These are phyloP conservation scores for Perodicticus potto DNA, from an alignment of 2,797 vertebrate species.

Conservation along the genomic window DNA sequence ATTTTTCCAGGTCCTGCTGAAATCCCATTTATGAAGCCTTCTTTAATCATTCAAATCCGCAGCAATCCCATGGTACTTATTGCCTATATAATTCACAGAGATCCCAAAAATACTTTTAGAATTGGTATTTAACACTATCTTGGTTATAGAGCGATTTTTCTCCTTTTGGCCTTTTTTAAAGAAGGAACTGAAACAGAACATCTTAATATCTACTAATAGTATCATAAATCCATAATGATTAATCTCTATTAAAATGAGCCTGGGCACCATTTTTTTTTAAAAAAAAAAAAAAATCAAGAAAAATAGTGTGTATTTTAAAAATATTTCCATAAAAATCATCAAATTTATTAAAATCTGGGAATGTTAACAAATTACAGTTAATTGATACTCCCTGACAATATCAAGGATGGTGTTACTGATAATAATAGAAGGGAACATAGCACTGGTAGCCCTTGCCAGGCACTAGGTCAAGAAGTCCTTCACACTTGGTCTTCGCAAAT, in stretches of 20 bases:
- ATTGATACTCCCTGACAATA: neutral
- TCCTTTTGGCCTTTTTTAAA: neutral
- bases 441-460: neutral
- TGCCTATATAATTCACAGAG: conserved; percentile 42
- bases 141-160: neutral
- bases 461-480: neutral
- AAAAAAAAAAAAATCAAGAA: neutral
- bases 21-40: conserved; percentile 18
- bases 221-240: neutral
- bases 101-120: neutral
- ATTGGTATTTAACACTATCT: conserved; percentile 36
- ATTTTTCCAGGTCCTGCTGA: conserved; percentile 42
- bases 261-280: neutral
- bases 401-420: neutral
- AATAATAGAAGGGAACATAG: neutral
- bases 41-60: conserved; percentile 55
- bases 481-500: neutral
- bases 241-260: neutral
- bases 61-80: conserved; percentile 10
- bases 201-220: neutral
- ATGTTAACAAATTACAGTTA: neutral
- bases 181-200: neutral
- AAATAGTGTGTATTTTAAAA: neutral
- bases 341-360: neutral
- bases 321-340: neutral